A percentile compares a stretch with the other conserved stretches of the same genome.
These are phyloP conservation scores for Luehdorfia chinensis DNA, from an alignment of 1,140 invertebrate genomes.

Conservation along the genomic window DNA sequence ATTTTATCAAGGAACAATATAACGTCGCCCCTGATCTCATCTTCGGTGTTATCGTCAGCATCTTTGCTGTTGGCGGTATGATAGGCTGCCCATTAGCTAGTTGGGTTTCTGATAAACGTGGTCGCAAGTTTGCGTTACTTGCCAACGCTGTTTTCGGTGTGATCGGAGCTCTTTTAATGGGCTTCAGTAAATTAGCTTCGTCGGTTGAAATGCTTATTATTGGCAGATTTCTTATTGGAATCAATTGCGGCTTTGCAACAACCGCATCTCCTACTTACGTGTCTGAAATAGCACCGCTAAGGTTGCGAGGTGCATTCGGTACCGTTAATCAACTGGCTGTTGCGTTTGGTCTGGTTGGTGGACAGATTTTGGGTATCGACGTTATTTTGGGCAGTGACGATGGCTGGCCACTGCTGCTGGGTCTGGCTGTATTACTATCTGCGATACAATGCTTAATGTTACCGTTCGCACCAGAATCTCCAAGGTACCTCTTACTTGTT, in stretches of 20 bases:
- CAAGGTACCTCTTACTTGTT: slow-evolving; percentile 88
- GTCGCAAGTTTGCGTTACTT: slow-evolving; percentile 63
- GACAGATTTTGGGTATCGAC: slow-evolving; percentile 92
- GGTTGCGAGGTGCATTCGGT: slow-evolving; percentile 89
- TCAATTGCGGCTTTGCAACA: slow-evolving; percentile 86
- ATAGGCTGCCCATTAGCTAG: slow-evolving; percentile 94
- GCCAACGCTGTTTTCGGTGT: slow-evolving; percentile 61
- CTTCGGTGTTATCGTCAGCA: slow-evolving; percentile 94
- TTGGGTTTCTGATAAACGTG: slow-evolving; percentile 82
- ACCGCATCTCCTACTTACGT: slow-evolving; percentile 95
- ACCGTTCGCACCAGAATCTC: slow-evolving; percentile 91
- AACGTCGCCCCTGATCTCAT: slow-evolving; percentile 82
- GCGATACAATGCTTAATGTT: slow-evolving; percentile 89
- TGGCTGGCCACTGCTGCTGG: slow-evolving; percentile 90
- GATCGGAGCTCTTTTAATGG: slow-evolving; percentile 63
- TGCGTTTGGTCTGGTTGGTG: slow-evolving; percentile 89
- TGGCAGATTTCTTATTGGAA: slow-evolving; percentile 69
- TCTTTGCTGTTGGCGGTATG: slow-evolving; percentile 97
- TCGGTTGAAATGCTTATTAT: slow-evolving; percentile 71
- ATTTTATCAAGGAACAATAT: slow-evolving; percentile 94
- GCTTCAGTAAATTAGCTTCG: slow-evolving; percentile 56
- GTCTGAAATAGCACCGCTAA: slow-evolving; percentile 93
- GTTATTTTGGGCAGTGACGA: slow-evolving; percentile 89
- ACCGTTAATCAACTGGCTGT: slow-evolving; percentile 95
- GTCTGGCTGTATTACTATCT: slow-evolving; percentile 88